Base-by-base conservation (phyloP, 2,888 invertebrate species). In the Eristalis tenax region DNA sequence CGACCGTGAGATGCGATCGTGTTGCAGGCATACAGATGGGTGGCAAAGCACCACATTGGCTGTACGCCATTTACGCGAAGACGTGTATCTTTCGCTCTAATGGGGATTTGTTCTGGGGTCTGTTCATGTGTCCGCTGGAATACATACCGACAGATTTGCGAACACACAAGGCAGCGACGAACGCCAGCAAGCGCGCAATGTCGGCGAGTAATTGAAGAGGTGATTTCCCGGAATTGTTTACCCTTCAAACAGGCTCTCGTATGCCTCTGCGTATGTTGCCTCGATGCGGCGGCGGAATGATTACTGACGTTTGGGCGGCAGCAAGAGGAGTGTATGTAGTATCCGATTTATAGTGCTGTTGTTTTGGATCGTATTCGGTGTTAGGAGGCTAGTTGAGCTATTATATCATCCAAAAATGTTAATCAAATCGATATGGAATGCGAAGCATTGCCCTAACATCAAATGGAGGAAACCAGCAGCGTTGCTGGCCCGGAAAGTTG, bases 151-250 rank as follows among this genome's bases (percentile, higher is more conserved):
- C 13, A 56, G 26, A 1, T 69, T 69, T 18, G 56, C 56, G 28
- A 69, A 26, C 43, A 59, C 26, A 43, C 15, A 15, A n/a, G 4
- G 8, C 3, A 26, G 6, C 15, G 18, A 10, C 32, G 59, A 71
- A 71, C 61, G 70, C 59, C 59, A 38, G 59, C 38, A 28, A 26
- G 28, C 43, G 63, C 43, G 73, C 28, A 63, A 63, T 73, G 43
- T 63, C 61, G 73, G 40, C 73, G 43, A 11, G 43, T 61, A 63
- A 61, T 59, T 71, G 61, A 61, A 61, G 71, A 71, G 71, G 71
- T 43, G 61, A 63, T 43, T 73, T 63, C 73, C 40, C 61, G 61
- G 71, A 73, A 73, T 38, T 73, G 71, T 73, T 61, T 61, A 63
- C 43, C 43, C 26, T n/a, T 73, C 40, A 23, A 23, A 23, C 26